phyloP scores from a whole-genome alignment of 1,140 invertebrate genomes.

The Ceratosolen solmsi region DNA sequence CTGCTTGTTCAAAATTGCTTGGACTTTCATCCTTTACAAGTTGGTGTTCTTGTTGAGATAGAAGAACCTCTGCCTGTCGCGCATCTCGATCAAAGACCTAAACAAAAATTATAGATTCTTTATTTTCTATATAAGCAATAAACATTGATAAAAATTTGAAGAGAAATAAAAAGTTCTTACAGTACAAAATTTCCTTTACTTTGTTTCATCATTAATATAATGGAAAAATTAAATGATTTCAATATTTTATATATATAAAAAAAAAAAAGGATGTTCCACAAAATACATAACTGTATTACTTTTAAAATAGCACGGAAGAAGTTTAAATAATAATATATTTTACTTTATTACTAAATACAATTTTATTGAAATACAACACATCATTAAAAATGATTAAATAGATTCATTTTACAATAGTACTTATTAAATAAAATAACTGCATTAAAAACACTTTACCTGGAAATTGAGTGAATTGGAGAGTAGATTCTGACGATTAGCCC shows the following conservation, averaged over 20 bases:
- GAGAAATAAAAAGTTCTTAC: not conserved
- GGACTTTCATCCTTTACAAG: slow-evolving; percentile 96
- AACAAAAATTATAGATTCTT: not conserved
- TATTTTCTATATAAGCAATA: not conserved
- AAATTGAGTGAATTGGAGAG: slow-evolving; percentile 95
- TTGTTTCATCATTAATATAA: not conserved
- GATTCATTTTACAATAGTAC: no score
- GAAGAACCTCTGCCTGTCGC: slow-evolving; percentile 96
- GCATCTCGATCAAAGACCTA: slow-evolving; percentile 94
- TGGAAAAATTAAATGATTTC: no score
- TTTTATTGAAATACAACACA: no score
- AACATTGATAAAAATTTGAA: not conserved
- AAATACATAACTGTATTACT: no score
- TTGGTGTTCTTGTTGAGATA: slow-evolving; percentile 98
- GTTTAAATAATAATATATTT: no score
- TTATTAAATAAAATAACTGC: not conserved
- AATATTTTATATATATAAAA: no score
- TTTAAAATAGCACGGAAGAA: no score
- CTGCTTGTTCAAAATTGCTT: slow-evolving; percentile 94
- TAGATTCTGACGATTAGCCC: slow-evolving; percentile 97
- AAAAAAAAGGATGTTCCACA: no score
- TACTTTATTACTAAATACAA: no score
- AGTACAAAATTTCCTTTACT: not conserved
- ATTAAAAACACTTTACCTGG: slow-evolving; percentile 77
- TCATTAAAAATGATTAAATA: no score